Conservation (phyloP, 2,113 vertebrate species). For the Micromys minutus region DNA sequence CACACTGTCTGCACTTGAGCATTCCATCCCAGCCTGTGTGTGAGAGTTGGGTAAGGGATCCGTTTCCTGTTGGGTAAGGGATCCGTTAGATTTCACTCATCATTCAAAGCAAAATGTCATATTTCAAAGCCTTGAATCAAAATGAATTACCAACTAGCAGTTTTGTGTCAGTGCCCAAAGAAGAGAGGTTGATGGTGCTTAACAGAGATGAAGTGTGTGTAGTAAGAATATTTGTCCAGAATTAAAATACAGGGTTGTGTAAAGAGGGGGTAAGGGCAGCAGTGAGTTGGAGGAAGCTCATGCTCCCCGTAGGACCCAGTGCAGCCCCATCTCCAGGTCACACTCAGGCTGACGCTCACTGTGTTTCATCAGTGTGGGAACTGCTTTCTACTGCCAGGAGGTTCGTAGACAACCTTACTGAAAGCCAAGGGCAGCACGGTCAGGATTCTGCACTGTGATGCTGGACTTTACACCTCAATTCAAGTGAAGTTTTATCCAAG, state of each 20-base stretch:
- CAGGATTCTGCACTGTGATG: not conserved
- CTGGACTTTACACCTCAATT: not conserved
- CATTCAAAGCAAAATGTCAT: conserved; percentile 81
- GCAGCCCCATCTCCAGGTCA: conserved; percentile 43
- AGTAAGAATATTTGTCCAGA: conserved; percentile 86
- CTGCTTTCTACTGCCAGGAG: not conserved
- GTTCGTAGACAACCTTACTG: conserved; percentile 78
- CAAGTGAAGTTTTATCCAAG: conserved; percentile 8
- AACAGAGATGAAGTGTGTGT: conserved; percentile 79
- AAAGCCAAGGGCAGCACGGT: not conserved
- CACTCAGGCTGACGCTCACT: not conserved
- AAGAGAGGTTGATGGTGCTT: conserved; percentile 84
- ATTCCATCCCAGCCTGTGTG: conserved; percentile 59
- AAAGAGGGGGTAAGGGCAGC: conserved; percentile 24
- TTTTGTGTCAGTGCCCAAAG: conserved; percentile 82
- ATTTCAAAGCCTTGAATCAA: conserved; percentile 83
- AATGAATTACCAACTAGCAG: conserved; percentile 75
- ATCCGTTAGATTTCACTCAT: conserved; percentile 77
- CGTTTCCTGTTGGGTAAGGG: conserved; percentile 79
- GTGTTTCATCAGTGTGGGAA: not conserved
- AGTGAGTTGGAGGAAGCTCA: fast-evolving
- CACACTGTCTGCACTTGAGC: conserved; percentile 56
- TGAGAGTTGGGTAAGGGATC: conserved; percentile 61
- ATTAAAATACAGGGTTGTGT: conserved; percentile 80
- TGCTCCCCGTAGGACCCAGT: conserved; percentile 36